These are phyloP conservation scores for Pedetes capensis DNA, from an alignment of 2,113 vertebrate species.

Conservation along the genomic window DNA sequence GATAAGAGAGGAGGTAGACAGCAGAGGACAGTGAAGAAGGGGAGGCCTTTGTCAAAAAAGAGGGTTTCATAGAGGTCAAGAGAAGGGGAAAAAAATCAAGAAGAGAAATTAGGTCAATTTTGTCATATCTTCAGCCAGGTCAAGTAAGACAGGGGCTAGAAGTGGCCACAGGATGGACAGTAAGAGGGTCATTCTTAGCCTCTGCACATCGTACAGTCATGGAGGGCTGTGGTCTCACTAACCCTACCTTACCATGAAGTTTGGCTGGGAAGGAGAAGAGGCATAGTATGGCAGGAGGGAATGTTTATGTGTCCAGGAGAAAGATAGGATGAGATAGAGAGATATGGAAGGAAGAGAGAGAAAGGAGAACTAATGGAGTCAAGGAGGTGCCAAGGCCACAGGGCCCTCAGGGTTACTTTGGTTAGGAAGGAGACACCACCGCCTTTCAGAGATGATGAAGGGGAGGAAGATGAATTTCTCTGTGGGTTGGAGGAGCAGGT, in stretches of 20 bases:
- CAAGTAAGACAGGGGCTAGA: not conserved
- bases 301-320: not conserved
- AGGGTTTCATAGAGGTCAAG: not conserved
- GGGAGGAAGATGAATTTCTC: not conserved
- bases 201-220: not conserved
- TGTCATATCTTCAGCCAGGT: not conserved
- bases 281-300: not conserved
- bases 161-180: not conserved
- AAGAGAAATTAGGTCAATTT: not conserved
- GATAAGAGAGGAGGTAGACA: not conserved
- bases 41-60: not conserved
- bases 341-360: not conserved
- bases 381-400: not conserved
- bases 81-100: not conserved
- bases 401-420: not conserved
- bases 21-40: not conserved
- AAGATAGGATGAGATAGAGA: not conserved
- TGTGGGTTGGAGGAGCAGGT: not conserved
- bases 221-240: not conserved
- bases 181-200: not conserved
- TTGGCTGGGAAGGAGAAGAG: not conserved
- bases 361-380: too few relatives aligned
- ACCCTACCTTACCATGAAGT: not conserved
- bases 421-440: not conserved
- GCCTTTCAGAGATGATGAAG: not conserved